A percentile compares a stretch with the other conserved stretches of the same genome.
Conservation (phyloP, 1,140 invertebrate species). For the Carcinoscorpius rotundicauda region DNA sequence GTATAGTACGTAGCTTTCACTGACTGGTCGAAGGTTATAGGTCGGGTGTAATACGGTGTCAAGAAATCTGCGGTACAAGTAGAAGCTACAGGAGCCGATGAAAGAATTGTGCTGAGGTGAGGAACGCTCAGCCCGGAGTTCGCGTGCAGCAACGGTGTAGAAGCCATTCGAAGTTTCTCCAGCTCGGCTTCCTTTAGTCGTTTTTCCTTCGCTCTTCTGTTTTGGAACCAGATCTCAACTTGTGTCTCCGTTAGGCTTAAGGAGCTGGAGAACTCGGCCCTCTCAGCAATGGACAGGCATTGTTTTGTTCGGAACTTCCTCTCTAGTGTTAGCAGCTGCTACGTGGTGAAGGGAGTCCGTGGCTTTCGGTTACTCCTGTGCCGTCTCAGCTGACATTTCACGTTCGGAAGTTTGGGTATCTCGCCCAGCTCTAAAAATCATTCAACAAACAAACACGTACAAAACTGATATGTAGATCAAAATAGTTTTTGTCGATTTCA, state of each 20-base stretch:
- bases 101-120: too few species aligned
- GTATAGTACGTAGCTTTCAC: too few species aligned
- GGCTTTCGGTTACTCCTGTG: conserved; percentile 95
- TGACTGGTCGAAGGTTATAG: too few species aligned
- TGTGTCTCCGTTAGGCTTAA: conserved; percentile 86
- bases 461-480: too few species aligned
- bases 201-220: conserved; percentile 43
- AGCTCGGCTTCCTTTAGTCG: conserved; percentile 35
- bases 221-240: conserved; percentile 34
- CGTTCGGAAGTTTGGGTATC: conserved; percentile 19
- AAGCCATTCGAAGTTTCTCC: conserved; percentile 34
- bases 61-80: too few species aligned
- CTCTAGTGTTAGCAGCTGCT: conserved; percentile 84
- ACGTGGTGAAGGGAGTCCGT: conserved; percentile 91
- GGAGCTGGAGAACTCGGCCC: conserved; percentile 89
- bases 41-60: too few species aligned
- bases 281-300: conserved; percentile 89
- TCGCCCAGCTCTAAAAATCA: conserved; percentile 3
- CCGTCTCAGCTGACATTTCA: conserved; percentile 83
- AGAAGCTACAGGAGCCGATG: too few species aligned
- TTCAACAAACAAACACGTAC: not conserved
- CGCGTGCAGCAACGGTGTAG: too few species aligned
- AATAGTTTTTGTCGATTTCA: too few species aligned
- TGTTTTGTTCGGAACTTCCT: conserved; percentile 93
- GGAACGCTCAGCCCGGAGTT: too few species aligned